A percentile compares a stretch with the other conserved stretches of the same genome.
These are phyloP conservation scores for Hyperoplus immaculatus DNA, from an alignment of 2,797 vertebrate species.

Conservation along the genomic window DNA sequence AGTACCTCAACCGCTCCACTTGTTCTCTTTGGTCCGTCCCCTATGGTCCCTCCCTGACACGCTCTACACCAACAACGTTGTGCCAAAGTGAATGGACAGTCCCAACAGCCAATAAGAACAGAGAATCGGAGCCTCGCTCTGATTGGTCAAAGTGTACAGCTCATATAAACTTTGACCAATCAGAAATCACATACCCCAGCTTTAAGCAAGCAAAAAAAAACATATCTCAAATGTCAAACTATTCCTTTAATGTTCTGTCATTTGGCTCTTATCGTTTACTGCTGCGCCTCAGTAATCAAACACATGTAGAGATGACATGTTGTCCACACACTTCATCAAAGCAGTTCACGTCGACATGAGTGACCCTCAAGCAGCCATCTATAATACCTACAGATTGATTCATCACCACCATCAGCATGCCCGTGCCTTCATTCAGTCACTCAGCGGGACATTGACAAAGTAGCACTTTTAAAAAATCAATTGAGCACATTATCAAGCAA, in stretches of 20 bases:
- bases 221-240: too few species aligned
- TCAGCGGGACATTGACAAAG: neutral
- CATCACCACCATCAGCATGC: constrained; percentile 4
- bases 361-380: constrained; percentile 26
- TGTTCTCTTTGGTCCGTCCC: too few species aligned
- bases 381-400: constrained; percentile 41
- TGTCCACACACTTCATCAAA: neutral
- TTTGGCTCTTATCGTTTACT: neutral
- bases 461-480: constrained; percentile 39
- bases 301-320: neutral
- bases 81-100: too few species aligned
- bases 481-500: constrained; percentile 34
- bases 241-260: neutral
- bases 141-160: too few species aligned
- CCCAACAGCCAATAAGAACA: too few species aligned
- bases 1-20: too few species aligned
- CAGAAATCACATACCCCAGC: too few species aligned
- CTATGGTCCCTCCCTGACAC: too few species aligned
- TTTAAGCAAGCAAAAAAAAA: too few species aligned
- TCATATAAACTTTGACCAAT: too few species aligned
- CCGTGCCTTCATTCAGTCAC: constrained; percentile 5
- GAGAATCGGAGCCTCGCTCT: too few species aligned
- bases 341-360: neutral
- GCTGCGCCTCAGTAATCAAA: neutral
- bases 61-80: too few species aligned